Conservation (phyloP, 2,113 vertebrate species). For the Excalfactoria chinensis region DNA sequence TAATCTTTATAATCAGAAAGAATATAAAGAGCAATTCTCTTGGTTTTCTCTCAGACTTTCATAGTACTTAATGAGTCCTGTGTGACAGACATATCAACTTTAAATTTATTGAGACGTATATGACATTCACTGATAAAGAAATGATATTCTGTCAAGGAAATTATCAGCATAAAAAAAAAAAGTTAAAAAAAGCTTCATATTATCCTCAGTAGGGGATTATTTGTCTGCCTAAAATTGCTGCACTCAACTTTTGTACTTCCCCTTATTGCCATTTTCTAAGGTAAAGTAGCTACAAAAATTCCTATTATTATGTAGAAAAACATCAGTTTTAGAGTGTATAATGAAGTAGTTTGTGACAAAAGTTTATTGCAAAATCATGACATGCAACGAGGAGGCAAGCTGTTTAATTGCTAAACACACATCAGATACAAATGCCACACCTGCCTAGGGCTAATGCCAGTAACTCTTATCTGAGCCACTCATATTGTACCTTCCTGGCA, state of each 20-base stretch:
- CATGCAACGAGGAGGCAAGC: background rate
- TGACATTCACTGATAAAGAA: background rate
- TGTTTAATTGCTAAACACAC: background rate
- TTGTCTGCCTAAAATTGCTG: background rate
- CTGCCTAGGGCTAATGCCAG: background rate
- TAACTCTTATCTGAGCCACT: background rate
- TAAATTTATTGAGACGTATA: background rate
- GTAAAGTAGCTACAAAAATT: background rate
- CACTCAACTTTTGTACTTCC: background rate
- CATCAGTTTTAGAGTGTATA: background rate
- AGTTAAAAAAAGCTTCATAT: background rate
- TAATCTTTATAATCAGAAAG: conserved; percentile 30
- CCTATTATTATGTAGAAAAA: background rate
- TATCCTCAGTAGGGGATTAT: background rate
- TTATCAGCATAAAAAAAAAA: background rate
- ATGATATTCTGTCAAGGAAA: background rate
- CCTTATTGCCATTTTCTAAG: background rate
- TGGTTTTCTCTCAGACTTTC: conserved; percentile 1
- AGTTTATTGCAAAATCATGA: background rate
- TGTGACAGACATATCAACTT: background rate
- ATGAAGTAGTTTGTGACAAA: background rate
- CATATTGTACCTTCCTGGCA: rapidly evolving
- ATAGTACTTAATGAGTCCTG: background rate
- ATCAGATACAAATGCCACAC: background rate
- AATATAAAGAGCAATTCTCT: background rate